A percentile compares a stretch with the other conserved stretches of the same genome.
Evolutionary conservation across 2,797 vertebrate genomes (phyloP).

Genomic region (Peromyscus melanophrys): DNA sequence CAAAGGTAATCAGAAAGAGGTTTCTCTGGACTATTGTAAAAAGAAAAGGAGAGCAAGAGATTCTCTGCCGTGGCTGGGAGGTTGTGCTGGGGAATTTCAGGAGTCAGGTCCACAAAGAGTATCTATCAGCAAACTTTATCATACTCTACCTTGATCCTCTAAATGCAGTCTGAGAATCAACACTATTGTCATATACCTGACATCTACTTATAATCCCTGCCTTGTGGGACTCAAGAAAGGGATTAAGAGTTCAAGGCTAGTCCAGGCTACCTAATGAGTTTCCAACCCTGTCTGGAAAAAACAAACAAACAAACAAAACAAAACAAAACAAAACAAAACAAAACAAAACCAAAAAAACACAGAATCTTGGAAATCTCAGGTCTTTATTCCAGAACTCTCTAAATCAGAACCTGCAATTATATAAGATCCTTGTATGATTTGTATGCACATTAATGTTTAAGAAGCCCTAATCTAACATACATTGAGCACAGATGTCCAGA

Average conservation of each 20-base stretch:
- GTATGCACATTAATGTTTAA: neutral
- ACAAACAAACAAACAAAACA: neutral
- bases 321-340: neutral
- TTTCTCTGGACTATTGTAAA: neutral
- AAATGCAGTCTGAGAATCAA: neutral
- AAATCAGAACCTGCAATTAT: conserved; percentile 30
- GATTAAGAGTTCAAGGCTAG: neutral
- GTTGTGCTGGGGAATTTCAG: neutral
- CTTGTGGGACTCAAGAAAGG: neutral
- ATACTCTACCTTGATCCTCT: neutral
- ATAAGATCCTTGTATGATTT: neutral
- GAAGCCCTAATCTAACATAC: neutral
- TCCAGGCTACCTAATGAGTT: neutral
- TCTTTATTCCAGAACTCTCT: neutral
- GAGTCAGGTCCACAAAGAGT: neutral
- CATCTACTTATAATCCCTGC: neutral
- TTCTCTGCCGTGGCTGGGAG: neutral
- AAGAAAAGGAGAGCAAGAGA: neutral
- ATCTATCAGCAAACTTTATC: neutral
- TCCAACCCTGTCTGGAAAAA: neutral
- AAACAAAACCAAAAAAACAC: neutral
- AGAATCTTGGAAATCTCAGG: neutral
- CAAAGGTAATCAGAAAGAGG: neutral
- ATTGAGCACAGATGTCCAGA: neutral
- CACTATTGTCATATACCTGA: neutral